A percentile compares a stretch with the other conserved stretches of the same genome.
Conservation (phyloP, 2,888 invertebrate genomes). For the Lottia gigantea region DNA sequence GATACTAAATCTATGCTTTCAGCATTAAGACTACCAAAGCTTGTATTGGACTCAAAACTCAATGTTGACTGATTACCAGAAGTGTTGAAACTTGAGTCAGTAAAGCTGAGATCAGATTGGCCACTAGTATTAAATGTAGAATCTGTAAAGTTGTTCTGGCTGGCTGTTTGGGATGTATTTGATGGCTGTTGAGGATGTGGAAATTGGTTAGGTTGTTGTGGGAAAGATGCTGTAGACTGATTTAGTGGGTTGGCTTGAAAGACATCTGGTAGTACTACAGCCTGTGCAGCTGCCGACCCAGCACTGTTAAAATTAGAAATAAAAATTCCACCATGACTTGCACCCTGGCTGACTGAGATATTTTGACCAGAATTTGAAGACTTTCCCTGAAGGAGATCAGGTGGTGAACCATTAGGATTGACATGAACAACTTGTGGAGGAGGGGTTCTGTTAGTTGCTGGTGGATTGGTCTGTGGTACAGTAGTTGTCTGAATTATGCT, state of each 20-base stretch:
- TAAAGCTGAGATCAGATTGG: neutral
- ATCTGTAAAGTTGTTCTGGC: neutral
- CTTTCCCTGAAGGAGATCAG: neutral
- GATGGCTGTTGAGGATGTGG: neutral
- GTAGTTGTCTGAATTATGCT: constrained; percentile 17
- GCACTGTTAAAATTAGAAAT: neutral
- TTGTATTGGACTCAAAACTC: neutral
- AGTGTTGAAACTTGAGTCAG: constrained; percentile 6
- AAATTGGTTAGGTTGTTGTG: neutral
- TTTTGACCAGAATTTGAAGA: neutral
- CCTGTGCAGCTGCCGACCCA: too few species aligned
- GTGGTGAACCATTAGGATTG: constrained; percentile 2
- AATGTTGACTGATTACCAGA: neutral
- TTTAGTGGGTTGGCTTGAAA: neutral
- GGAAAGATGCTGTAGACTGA: neutral
- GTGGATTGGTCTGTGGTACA: constrained; percentile 14
- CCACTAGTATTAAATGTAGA: neutral
- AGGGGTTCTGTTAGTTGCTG: neutral
- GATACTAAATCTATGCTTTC: neutral
- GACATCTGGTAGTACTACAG: neutral
- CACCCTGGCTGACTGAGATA: neutral
- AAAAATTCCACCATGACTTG: neutral
- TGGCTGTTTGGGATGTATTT: neutral
- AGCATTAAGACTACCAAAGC: neutral
- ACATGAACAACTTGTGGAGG: constrained; percentile 5